phyloP scores from a whole-genome alignment of 1,140 invertebrate species.

The Drosophila bipectinata region DNA sequence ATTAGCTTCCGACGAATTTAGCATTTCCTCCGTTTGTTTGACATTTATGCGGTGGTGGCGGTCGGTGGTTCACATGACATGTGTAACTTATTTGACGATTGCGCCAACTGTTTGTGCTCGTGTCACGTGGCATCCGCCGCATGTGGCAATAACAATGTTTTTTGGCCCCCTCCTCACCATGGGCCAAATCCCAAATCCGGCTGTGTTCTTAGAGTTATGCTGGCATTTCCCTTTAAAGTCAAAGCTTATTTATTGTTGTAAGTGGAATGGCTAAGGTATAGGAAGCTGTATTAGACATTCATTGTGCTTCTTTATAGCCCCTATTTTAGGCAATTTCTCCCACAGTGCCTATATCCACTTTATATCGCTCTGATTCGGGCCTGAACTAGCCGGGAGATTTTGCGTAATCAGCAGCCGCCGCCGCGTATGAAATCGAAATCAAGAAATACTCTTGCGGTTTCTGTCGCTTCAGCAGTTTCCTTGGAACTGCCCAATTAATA shows the following conservation, averaged over 20 bases:
- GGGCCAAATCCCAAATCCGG: no score
- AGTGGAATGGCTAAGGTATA: neutral
- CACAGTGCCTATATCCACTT: neutral
- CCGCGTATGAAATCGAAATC: conserved; percentile 53
- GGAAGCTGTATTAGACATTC: neutral
- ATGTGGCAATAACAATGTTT: conserved; percentile 61
- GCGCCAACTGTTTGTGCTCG: conserved; percentile 63
- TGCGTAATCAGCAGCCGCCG: conserved; percentile 68
- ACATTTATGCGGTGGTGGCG: conserved; percentile 51
- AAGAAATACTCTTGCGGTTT: conserved; percentile 45
- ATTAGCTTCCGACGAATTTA: conserved; percentile 49
- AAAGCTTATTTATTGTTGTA: neutral
- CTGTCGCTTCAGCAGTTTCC: conserved; percentile 62
- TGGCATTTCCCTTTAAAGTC: neutral
- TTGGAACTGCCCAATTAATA: conserved; percentile 65
- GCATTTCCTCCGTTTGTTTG: conserved; percentile 66
- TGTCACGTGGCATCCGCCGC: conserved; percentile 78
- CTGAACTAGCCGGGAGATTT: conserved; percentile 28
- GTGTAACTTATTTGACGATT: conserved; percentile 54
- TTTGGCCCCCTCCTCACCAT: conserved; percentile 5
- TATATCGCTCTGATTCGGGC: conserved; percentile 3
- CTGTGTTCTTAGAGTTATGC: neutral
- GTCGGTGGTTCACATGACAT: conserved; percentile 45
- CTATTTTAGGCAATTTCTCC: neutral
- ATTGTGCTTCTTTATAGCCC: neutral